phyloP scores from a whole-genome alignment of 1,140 invertebrate species.

The Drosophila nannoptera region DNA sequence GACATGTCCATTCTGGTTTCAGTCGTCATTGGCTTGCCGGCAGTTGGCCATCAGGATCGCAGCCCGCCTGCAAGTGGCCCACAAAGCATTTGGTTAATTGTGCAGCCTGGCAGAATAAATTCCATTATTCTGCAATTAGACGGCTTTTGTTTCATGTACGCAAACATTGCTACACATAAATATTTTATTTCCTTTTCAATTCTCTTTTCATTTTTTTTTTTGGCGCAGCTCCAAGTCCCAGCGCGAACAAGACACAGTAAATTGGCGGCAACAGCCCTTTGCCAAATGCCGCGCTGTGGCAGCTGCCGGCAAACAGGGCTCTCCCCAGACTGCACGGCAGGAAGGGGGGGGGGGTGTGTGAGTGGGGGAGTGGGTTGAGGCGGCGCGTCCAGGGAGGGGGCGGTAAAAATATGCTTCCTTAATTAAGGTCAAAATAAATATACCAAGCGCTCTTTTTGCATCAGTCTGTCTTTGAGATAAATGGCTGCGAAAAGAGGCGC shows the following conservation, averaged over 20 bases:
- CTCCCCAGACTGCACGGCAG: constrained; percentile 4
- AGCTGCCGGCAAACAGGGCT: constrained; percentile 36
- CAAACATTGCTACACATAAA: constrained; percentile 48
- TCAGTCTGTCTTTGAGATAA: constrained; percentile 62
- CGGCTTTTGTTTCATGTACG: constrained; percentile 12
- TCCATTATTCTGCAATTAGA: constrained; percentile 47
- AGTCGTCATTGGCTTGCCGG: constrained; percentile 9
- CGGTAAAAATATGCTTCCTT: constrained; percentile 63
- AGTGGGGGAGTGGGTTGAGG: too few relatives aligned
- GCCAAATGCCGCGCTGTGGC: constrained; percentile 13
- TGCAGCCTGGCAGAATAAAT: constrained; percentile 20
- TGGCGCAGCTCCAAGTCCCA: not conserved
- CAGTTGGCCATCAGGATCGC: constrained; percentile 5
- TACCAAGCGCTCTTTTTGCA: constrained; percentile 39
- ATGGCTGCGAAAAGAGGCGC: constrained; percentile 44
- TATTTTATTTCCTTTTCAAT: constrained; percentile 23
- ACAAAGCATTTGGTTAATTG: constrained; percentile 3
- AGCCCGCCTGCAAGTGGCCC: constrained; percentile 10
- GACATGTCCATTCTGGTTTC: not conserved
- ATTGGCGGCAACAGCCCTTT: constrained; percentile 24
- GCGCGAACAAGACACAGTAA: constrained; percentile 28
- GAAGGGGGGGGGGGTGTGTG: constrained; percentile 22
- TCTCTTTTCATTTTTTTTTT: constrained; percentile 3
- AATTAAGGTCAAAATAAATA: constrained; percentile 69
- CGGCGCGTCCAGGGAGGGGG: constrained; percentile 14